phyloP scores from a whole-genome alignment of 2,888 invertebrate species.

The Orthosia gothica region DNA sequence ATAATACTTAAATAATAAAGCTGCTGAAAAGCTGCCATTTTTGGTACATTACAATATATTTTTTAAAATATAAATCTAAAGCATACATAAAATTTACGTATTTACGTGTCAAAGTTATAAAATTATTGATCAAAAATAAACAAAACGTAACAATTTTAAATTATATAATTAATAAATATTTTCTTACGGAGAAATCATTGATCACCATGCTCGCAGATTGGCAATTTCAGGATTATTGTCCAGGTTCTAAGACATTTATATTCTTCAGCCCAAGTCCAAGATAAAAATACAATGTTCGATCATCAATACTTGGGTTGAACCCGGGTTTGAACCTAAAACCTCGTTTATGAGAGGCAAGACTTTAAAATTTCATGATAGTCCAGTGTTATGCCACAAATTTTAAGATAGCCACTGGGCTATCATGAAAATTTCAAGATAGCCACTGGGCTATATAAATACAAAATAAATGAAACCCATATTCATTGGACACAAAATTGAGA shows the following conservation, averaged over 20 bases:
- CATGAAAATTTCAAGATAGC: too few species aligned
- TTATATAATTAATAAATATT: background rate
- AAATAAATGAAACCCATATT: background rate
- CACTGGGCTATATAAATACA: background rate
- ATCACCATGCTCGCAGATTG: background rate
- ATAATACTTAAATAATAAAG: constrained; percentile 35
- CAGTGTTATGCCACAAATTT: too few species aligned
- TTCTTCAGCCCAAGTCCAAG: background rate
- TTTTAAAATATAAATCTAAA: background rate
- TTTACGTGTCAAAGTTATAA: background rate
- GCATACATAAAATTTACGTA: background rate
- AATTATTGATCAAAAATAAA: background rate
- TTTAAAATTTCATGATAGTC: too few species aligned
- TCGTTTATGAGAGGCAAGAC: background rate
- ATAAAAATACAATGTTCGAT: background rate
- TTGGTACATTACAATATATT: constrained; percentile 28
- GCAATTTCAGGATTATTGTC: background rate
- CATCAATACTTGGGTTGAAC: background rate
- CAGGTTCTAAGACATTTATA: background rate
- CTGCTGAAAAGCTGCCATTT: constrained; percentile 20
- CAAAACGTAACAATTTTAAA: constrained; percentile 27
- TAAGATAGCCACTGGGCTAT: background rate
- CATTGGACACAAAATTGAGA: background rate
- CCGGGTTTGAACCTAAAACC: background rate
- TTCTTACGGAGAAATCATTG: background rate